phyloP scores from a whole-genome alignment of 2,113 vertebrate species.

The Anarrhichthys ocellatus region DNA sequence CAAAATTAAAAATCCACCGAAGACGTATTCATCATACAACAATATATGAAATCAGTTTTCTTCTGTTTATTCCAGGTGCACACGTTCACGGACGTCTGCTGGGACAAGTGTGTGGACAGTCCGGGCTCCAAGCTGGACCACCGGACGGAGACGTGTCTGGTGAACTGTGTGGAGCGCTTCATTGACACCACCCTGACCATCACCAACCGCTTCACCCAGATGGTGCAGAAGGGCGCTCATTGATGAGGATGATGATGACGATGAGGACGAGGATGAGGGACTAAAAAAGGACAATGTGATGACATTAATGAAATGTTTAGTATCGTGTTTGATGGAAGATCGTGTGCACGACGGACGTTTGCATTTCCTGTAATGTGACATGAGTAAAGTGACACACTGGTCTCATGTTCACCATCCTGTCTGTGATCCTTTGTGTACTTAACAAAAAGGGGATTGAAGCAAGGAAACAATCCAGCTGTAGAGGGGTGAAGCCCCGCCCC shows the following conservation, averaged over 20 bases:
- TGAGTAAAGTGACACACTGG: slow-evolving; percentile 5
- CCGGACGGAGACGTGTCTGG: slow-evolving; percentile 89
- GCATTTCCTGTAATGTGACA: not conserved
- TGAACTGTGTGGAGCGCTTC: slow-evolving; percentile 92
- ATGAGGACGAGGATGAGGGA: not conserved
- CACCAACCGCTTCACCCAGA: slow-evolving; percentile 92
- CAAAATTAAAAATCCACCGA: too few species aligned
- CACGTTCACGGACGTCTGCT: slow-evolving; percentile 92
- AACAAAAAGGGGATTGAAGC: not conserved
- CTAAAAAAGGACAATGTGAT: not conserved
- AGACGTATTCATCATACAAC: too few species aligned
- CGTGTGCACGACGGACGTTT: slow-evolving; percentile 13
- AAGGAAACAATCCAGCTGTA: too few species aligned
- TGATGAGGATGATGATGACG: slow-evolving; percentile 35
- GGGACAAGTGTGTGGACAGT: slow-evolving; percentile 93
- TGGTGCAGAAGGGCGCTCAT: slow-evolving; percentile 89
- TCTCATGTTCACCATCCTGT: not conserved
- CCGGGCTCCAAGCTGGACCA: slow-evolving; percentile 89
- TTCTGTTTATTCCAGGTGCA: slow-evolving; percentile 82
- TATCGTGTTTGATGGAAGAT: not conserved
- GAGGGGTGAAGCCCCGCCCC: too few species aligned
- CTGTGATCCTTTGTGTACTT: not conserved
- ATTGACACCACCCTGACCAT: slow-evolving; percentile 91
- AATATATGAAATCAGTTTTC: too few species aligned
- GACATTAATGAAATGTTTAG: not conserved